Evolutionary conservation across 2,888 invertebrate genomes (phyloP).

Genomic region (Seira ritae): DNA sequence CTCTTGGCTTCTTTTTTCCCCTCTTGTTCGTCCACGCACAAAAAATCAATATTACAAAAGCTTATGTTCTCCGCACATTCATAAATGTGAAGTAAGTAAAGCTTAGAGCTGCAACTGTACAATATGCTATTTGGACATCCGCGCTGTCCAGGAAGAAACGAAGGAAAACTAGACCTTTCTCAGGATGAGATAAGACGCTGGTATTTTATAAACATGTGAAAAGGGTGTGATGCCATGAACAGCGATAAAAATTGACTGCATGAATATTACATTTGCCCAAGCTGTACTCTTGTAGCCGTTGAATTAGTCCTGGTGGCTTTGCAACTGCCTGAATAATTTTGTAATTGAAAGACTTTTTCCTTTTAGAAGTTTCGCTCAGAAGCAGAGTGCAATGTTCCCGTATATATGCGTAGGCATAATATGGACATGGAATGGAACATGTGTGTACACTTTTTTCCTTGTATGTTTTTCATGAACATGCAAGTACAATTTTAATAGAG

Average conservation of each 20-base stretch:
- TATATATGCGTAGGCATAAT: too few species aligned
- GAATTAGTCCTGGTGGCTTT: constrained; percentile 9
- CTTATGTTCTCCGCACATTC: constrained; percentile 19
- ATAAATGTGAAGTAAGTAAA: constrained; percentile 5
- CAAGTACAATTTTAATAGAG: neutral
- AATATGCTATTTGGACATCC: neutral
- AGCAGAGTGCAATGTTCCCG: neutral
- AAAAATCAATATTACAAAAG: constrained; percentile 18
- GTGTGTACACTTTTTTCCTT: too few species aligned
- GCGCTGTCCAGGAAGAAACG: neutral
- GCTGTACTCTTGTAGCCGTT: neutral
- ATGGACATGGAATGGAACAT: too few species aligned
- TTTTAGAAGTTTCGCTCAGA: neutral
- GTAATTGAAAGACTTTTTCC: neutral
- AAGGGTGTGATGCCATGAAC: constrained; percentile 8
- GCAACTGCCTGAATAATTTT: constrained; percentile 7
- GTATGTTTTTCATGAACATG: too few species aligned
- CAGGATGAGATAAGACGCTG: neutral
- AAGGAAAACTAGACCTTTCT: neutral
- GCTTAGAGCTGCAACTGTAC: neutral
- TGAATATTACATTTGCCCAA: constrained; percentile 9
- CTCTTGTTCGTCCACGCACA: neutral
- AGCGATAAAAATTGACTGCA: constrained; percentile 11
- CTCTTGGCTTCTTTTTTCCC: constrained; percentile 20
- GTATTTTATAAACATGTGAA: constrained; percentile 20